Base-by-base conservation (phyloP, 2,113 vertebrate genomes). In the Pomatostomus ruficeps region DNA sequence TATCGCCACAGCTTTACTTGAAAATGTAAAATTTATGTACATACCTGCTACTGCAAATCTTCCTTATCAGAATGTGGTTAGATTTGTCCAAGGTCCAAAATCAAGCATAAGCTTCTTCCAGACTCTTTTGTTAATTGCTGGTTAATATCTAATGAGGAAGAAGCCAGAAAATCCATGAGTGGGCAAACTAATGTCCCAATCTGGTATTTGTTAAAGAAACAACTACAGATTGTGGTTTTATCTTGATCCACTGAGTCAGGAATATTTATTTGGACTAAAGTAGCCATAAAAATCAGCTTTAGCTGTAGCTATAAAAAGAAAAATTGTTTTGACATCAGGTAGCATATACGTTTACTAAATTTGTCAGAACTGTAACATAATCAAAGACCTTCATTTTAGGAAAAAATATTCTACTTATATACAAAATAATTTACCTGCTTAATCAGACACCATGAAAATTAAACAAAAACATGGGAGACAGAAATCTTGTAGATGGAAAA, bases 171-270 rank as follows among this genome's bases (percentile, higher is more conserved):
- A 85, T 8, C 46, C 26, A 14, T 20, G 59, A 88, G n/a, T 31
- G 23, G 43, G 33, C 6, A 90, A 85, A 76, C 23, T 19, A 40
- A 12, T 76, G 40, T 62, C 51, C 46, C 46, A 67, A 7, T 36
- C 38, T 51, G 75, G 43, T 77, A 83, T 88, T 86, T 86, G 43
- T 73, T 88, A 71, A 80, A 88, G 49, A 94, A 92, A 75, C 29
- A 83, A 66, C 67, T 80, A 26, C 25, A 86, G 88, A 92, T 80
- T 90, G 55, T 66, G 75, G 85, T 43, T 95, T 95, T 90, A 67
- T 66, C 80, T 88, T 88, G 79, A 95, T 95, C 51, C 67, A 43
- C 17, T 77, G 77, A 67, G 81, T 45, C 58, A 61, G 46, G 26
- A 91, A 85, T 88, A 94, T 77, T 90, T 92, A 82, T 83, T 86